phyloP scores from a whole-genome alignment of 2,113 vertebrate genomes.

The Tricholaema leucomelas region DNA sequence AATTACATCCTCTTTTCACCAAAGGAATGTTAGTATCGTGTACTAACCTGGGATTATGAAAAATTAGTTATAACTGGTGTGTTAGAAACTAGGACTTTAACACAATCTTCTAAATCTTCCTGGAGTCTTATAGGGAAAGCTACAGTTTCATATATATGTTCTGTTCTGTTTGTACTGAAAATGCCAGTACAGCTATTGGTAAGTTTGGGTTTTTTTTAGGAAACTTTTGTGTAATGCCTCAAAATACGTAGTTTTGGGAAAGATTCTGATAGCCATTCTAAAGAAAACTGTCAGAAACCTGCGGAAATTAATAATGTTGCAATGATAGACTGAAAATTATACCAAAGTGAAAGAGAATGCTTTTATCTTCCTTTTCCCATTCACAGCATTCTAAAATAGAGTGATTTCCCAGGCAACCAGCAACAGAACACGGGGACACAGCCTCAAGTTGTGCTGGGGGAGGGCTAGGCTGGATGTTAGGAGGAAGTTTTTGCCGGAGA shows the following conservation, averaged over 20 bases:
- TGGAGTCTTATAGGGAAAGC: background rate
- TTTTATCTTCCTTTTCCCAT: background rate
- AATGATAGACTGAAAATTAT: background rate
- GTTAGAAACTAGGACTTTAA: background rate
- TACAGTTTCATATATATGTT: background rate
- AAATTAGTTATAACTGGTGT: background rate
- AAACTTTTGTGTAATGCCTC: background rate
- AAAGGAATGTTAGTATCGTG: background rate
- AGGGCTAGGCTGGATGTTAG: no score
- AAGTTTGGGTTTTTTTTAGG: background rate
- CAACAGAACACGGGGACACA: no score
- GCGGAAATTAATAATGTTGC: background rate
- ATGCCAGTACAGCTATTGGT: background rate
- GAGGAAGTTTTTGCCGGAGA: no score
- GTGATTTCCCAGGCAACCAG: no score
- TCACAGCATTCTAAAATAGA: background rate
- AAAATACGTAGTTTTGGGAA: background rate
- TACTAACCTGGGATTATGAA: slow-evolving; percentile 15
- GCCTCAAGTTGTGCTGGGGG: no score
- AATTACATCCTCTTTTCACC: slow-evolving; percentile 3
- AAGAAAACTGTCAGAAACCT: background rate
- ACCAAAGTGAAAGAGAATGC: background rate
- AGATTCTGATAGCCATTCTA: background rate
- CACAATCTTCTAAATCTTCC: background rate
- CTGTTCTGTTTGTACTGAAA: background rate